phyloP scores from a whole-genome alignment of 2,888 invertebrate genomes.

The Orthosia cruda region DNA sequence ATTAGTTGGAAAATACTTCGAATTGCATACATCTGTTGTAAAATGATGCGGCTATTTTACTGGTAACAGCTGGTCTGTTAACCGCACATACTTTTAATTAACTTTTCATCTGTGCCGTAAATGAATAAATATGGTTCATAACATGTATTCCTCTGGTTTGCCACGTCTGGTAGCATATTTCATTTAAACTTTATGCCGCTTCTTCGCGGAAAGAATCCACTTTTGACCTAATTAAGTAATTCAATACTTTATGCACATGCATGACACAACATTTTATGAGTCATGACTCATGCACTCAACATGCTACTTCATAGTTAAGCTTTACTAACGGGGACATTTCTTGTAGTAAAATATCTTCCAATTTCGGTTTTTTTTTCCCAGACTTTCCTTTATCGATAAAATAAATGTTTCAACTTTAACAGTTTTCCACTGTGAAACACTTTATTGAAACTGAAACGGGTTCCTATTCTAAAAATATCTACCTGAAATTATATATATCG shows the following conservation, averaged over 20 bases:
- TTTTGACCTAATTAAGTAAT: slow-evolving; percentile 64
- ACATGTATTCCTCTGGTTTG: background rate
- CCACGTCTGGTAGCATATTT: background rate
- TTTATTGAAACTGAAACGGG: background rate
- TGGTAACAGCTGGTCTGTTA: background rate
- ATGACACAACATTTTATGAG: slow-evolving; percentile 65
- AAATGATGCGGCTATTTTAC: background rate
- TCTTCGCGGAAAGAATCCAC: slow-evolving; percentile 67
- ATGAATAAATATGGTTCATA: background rate
- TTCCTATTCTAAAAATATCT: background rate
- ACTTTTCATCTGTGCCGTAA: background rate
- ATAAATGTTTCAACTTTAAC: slow-evolving; percentile 9
- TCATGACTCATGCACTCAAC: slow-evolving; percentile 64
- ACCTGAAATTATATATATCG: background rate
- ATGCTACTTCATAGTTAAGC: slow-evolving; percentile 18
- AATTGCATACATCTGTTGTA: background rate
- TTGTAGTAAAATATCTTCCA: slow-evolving; percentile 1
- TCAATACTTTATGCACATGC: slow-evolving; percentile 68
- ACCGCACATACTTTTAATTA: background rate
- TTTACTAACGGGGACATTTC: background rate
- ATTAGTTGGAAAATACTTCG: slow-evolving; percentile 8
- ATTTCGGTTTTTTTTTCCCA: background rate
- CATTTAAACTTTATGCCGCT: slow-evolving; percentile 36
- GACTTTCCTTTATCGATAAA: slow-evolving; percentile 4
- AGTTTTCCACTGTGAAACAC: slow-evolving; percentile 2